Evolutionary conservation across 2,888 invertebrate species (phyloP).

Genomic region (Dermolepida albohirtum): DNA sequence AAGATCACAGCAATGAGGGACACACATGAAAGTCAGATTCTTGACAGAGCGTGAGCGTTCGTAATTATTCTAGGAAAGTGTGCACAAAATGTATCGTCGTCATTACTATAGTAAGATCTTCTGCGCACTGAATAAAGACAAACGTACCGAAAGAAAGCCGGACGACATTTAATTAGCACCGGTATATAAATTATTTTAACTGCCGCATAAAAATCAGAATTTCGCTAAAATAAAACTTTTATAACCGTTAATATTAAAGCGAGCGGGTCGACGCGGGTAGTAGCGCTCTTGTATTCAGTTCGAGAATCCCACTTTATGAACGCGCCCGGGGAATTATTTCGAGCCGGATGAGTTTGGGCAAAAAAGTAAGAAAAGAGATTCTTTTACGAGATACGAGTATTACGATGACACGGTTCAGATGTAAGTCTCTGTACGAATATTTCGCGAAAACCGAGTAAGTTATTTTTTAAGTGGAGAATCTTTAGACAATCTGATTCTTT

Average conservation of each 20-base stretch:
- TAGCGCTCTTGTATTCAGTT: slow-evolving; percentile 1
- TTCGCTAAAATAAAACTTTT: slow-evolving; percentile 32
- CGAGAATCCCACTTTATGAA: slow-evolving; percentile 17
- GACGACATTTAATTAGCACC: slow-evolving; percentile 22
- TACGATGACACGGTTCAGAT: slow-evolving; percentile 26
- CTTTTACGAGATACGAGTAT: slow-evolving; percentile 24
- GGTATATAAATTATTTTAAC: slow-evolving; percentile 33
- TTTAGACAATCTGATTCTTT: slow-evolving; percentile 6
- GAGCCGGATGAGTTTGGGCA: background rate
- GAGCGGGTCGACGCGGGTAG: slow-evolving; percentile 10
- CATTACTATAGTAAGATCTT: too few relatives aligned
- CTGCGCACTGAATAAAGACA: too few relatives aligned
- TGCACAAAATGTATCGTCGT: too few relatives aligned
- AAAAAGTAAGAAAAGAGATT: slow-evolving; percentile 16
- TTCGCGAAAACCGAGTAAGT: background rate
- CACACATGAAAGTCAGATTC: too few relatives aligned
- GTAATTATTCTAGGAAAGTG: too few relatives aligned
- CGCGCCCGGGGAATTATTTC: slow-evolving; percentile 26
- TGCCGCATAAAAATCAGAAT: slow-evolving; percentile 28
- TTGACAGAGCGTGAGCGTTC: too few relatives aligned
- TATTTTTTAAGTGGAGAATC: background rate
- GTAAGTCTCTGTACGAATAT: too few relatives aligned
- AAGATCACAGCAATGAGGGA: too few relatives aligned
- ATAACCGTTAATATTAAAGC: slow-evolving; percentile 23
- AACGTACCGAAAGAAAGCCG: too few relatives aligned